phyloP scores from a whole-genome alignment of 2,797 vertebrate genomes.

The Delichon dasypus region DNA sequence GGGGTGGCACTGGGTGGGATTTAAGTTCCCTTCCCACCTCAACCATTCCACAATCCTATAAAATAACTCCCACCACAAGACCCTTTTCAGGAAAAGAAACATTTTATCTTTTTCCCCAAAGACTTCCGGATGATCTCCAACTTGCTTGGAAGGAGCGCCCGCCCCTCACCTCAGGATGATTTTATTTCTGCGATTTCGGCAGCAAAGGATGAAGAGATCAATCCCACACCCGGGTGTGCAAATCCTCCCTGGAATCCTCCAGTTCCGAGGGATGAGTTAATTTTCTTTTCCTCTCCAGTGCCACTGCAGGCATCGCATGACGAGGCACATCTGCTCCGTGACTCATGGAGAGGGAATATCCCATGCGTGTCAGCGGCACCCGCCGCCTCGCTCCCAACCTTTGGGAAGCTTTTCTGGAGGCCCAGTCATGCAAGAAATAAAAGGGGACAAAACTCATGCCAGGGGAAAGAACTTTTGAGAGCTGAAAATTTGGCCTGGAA shows the following conservation, averaged over 20 bases:
- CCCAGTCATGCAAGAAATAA: conserved; percentile 45
- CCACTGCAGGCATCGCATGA: conserved; percentile 9
- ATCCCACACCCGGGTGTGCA: background rate
- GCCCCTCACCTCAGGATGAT: accelerated
- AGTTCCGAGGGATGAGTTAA: background rate
- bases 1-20: background rate
- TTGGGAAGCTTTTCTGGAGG: background rate
- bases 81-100: background rate
- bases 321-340: conserved; percentile 58
- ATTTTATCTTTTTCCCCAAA: background rate
- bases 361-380: conserved; percentile 8
- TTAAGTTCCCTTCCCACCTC: background rate
- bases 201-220: background rate
- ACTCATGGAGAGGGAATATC: conserved; percentile 46
- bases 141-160: background rate
- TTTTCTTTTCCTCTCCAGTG: background rate
- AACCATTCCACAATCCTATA: background rate
- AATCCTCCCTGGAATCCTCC: background rate
- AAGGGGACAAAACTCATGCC: background rate
- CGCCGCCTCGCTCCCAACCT: conserved; percentile 11
- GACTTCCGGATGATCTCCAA: background rate
- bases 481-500: background rate
- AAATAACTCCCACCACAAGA: background rate
- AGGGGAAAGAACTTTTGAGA: conserved; percentile 4
- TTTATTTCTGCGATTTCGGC: background rate